Base-by-base conservation (phyloP, 2,113 vertebrate genomes). In the Mugil cephalus region DNA sequence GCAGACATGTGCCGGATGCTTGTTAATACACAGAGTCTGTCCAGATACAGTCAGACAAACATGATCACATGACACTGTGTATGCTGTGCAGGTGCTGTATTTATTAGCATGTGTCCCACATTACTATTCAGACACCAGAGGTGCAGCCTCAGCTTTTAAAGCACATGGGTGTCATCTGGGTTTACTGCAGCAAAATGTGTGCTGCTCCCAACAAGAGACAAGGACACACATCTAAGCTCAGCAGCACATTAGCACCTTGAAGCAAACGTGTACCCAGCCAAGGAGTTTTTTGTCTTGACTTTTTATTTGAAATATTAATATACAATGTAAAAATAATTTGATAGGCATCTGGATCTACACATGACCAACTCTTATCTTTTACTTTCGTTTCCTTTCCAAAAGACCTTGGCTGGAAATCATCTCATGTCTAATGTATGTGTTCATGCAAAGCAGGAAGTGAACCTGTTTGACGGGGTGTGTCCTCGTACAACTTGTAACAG, bases 181-280 rank as follows among this genome's bases (percentile, higher is more conserved):
- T 62, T 58, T 74, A 79, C 73, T 85, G 85, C 88, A 85, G 82
- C 61, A 79, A 76, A 54, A 67, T 62, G 46, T 12, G 59, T 59
- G 66, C 75, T 60, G 72, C 59, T 63, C 34, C 40, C 75, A 18
- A 47, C 65, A 74, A 74, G 42, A 86, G 65, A 88, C 56, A 74
- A 81, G 80, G 71, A 74, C 75, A 77, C 45, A 69, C 36, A 10
- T 51, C 52, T 53, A 45, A 62, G 43, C 38, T 10, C 10, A 40
- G 11, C 24, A 45, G 7, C 40, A 36, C 11, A 46, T 42, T 46
- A 50, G 18, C 50, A 39, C 47, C 7, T 61, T 12, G 34, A 8
- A 58, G 38, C 3, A 17, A 60, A 30, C 24, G 9, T 36, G 14
- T 30, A 40, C 9, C 19, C 24, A 30, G n/a, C n/a, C n/a, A n/a